A percentile compares a stretch with the other conserved stretches of the same genome.
These are phyloP conservation scores for Parotia lawesii DNA, from an alignment of 2,113 vertebrate genomes.

Conservation along the genomic window DNA sequence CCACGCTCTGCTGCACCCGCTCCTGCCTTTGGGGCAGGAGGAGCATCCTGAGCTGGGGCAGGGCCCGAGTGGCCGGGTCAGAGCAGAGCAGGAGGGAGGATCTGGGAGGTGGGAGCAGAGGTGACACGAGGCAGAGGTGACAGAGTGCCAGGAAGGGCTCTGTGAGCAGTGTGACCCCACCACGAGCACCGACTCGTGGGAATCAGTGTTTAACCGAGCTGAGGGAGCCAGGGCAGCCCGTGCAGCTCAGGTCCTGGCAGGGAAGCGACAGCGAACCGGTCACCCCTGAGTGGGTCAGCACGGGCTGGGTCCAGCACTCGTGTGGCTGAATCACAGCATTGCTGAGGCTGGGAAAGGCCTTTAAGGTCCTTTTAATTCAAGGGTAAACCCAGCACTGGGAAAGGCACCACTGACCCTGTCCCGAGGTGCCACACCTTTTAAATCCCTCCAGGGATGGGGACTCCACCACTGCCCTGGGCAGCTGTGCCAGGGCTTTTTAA, in stretches of 20 bases:
- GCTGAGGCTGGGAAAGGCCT: background rate
- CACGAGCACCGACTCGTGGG: accelerated
- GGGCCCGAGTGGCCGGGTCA: background rate
- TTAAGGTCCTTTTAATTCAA: no score
- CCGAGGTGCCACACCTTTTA: background rate
- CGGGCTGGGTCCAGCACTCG: background rate
- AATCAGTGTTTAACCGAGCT: no score
- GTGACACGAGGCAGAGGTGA: background rate
- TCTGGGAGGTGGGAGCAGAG: background rate
- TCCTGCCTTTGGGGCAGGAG: background rate
- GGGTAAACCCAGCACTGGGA: background rate
- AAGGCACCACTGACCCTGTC: background rate
- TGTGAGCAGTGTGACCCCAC: background rate
- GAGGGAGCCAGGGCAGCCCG: background rate
- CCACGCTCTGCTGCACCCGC: background rate
- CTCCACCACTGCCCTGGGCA: background rate
- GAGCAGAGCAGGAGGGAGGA: background rate
- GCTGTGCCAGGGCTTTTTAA: background rate
- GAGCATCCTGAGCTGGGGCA: background rate
- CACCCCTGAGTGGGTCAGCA: background rate
- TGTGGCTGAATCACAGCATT: no score
- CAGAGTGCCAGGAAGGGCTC: background rate
- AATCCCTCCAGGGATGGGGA: background rate
- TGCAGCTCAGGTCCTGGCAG: background rate
- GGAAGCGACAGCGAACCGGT: background rate